phyloP scores from a whole-genome alignment of 2,888 invertebrate species.

The Linnaemya vulpina region DNA sequence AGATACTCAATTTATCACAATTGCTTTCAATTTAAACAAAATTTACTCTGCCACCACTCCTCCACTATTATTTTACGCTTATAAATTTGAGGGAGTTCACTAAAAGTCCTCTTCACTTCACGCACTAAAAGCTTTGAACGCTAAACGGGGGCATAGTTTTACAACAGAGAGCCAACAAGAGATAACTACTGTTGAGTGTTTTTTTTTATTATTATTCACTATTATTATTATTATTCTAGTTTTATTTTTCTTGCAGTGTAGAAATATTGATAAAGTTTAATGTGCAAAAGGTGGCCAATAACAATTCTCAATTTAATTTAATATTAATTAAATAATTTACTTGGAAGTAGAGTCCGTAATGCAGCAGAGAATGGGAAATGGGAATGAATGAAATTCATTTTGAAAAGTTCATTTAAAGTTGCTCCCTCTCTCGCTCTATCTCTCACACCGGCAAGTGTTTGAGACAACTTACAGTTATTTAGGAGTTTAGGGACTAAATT shows the following conservation, averaged over 20 bases:
- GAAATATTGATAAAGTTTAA: constrained; percentile 63
- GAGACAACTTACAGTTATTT: neutral
- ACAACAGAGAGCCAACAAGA: neutral
- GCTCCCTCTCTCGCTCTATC: neutral
- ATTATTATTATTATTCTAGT: too few relatives aligned
- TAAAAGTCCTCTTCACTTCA: neutral
- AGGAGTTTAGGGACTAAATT: neutral
- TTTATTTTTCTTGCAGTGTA: neutral
- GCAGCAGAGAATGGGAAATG: neutral
- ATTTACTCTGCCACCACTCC: neutral
- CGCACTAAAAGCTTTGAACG: constrained; percentile 10
- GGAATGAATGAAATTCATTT: constrained; percentile 22
- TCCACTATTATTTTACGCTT: neutral
- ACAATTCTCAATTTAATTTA: constrained; percentile 73
- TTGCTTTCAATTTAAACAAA: constrained; percentile 69
- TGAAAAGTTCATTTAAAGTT: neutral
- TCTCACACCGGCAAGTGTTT: neutral
- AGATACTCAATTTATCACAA: constrained; percentile 72
- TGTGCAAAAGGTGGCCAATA: constrained; percentile 81
- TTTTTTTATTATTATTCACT: neutral
- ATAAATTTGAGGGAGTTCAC: neutral
- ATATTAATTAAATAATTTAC: constrained; percentile 66
- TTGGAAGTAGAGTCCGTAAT: neutral
- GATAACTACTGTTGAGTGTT: neutral
- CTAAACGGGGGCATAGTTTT: neutral